These are phyloP conservation scores for Drosophila tropicalis DNA, from an alignment of 1,140 invertebrate species.

Conservation along the genomic window DNA sequence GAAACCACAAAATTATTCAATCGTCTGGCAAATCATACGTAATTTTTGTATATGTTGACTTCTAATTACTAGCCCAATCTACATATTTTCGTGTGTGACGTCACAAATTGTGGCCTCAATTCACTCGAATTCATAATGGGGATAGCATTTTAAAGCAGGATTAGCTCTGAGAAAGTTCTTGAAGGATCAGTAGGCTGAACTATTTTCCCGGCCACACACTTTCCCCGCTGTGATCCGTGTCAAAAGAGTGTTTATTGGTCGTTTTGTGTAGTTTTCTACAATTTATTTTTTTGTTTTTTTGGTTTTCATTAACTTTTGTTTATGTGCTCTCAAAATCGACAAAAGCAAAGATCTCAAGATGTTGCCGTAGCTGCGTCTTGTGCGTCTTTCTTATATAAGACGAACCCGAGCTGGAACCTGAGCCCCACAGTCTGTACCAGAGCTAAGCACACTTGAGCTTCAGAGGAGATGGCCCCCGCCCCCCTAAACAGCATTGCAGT, in stretches of 20 bases:
- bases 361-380: slow-evolving; percentile 10
- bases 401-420: slow-evolving; percentile 5
- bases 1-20: slow-evolving; percentile 56
- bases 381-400: slow-evolving; percentile 14
- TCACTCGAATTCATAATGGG: background rate
- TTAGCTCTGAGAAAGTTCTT: background rate
- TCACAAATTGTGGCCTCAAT: slow-evolving; percentile 47
- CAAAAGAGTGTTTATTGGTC: slow-evolving; percentile 4
- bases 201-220: too few species aligned
- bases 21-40: slow-evolving; percentile 52
- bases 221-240: background rate
- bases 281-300: background rate
- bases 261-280: slow-evolving; percentile 3
- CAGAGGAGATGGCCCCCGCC: slow-evolving; percentile 17
- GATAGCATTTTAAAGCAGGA: too few species aligned
- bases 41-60: slow-evolving; percentile 20
- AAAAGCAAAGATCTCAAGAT: slow-evolving; percentile 10
- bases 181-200: background rate
- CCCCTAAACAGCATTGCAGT: background rate
- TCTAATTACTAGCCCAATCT: slow-evolving; percentile 15
- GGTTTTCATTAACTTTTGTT: slow-evolving; percentile 5
- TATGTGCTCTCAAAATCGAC: slow-evolving; percentile 14
- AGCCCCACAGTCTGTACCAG: slow-evolving; percentile 7
- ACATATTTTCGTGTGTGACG: background rate
- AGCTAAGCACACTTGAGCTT: slow-evolving; percentile 25